A percentile compares a stretch with the other conserved stretches of the same genome.
phyloP scores from a whole-genome alignment of 2,113 vertebrate species.

The Alethe diademata region DNA sequence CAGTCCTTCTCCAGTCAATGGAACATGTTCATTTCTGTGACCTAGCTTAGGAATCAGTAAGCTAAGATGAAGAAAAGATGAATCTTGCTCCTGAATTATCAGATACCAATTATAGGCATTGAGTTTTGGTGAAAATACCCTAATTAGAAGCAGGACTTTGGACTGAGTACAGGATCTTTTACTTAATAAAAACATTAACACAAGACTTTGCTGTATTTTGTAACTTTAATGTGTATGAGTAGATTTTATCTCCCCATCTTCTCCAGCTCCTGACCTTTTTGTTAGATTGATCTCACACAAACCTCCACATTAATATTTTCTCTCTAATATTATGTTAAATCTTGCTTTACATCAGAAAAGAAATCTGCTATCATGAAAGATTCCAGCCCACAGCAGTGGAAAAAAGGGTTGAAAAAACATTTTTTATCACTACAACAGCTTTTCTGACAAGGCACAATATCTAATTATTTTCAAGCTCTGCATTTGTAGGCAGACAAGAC shows the following conservation, averaged over 20 bases:
- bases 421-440: background rate
- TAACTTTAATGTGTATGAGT: background rate
- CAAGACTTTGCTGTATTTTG: background rate
- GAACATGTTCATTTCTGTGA: background rate
- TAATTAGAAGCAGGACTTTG: background rate
- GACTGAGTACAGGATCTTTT: background rate
- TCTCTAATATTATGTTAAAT: background rate
- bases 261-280: background rate
- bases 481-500: background rate
- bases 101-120: background rate
- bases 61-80: background rate
- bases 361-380: background rate
- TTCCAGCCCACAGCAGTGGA: background rate
- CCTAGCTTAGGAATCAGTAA: background rate
- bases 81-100: background rate
- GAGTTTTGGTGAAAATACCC: background rate
- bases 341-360: background rate
- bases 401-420: background rate
- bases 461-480: background rate
- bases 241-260: background rate
- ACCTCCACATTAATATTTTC: background rate
- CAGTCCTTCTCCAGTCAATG: background rate
- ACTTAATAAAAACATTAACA: background rate
- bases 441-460: background rate
- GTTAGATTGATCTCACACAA: background rate